Evolutionary conservation across 2,888 invertebrate genomes (phyloP).

Genomic region (Cecidostiba fungosa): DNA sequence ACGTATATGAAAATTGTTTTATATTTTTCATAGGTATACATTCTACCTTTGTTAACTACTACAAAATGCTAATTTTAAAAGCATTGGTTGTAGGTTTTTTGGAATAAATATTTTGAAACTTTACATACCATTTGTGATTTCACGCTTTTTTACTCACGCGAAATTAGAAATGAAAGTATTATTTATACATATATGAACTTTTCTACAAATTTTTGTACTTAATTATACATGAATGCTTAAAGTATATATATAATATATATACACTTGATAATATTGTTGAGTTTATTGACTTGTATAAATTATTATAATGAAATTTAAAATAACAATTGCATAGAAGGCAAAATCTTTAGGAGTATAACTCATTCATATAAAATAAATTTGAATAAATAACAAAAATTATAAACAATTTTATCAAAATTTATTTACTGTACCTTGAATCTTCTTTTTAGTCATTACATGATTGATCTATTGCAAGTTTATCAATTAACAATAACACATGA

Average conservation of each 20-base stretch:
- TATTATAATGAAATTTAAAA: neutral
- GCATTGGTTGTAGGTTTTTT: neutral
- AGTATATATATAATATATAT: neutral
- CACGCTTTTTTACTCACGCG: neutral
- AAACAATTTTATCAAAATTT: neutral
- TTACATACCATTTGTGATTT: neutral
- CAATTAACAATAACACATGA: too few species aligned
- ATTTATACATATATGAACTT: neutral
- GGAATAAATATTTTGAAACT: constrained; percentile 37
- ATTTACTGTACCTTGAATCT: neutral
- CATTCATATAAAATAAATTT: neutral
- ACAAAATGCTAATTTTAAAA: neutral
- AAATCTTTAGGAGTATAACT: neutral
- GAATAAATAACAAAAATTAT: neutral
- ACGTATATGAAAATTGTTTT: constrained; percentile 33
- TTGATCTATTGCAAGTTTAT: too few species aligned
- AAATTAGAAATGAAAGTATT: neutral
- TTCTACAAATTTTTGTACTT: constrained; percentile 14
- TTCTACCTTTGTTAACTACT: neutral
- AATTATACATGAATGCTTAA: neutral
- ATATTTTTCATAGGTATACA: constrained; percentile 33
- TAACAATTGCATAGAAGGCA: neutral
- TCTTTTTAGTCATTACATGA: neutral
- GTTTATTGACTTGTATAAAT: neutral
- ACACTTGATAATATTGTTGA: neutral